These are phyloP conservation scores for Sarotherodon lohbergeri DNA, from an alignment of 2,113 vertebrate genomes.

Conservation along the genomic window DNA sequence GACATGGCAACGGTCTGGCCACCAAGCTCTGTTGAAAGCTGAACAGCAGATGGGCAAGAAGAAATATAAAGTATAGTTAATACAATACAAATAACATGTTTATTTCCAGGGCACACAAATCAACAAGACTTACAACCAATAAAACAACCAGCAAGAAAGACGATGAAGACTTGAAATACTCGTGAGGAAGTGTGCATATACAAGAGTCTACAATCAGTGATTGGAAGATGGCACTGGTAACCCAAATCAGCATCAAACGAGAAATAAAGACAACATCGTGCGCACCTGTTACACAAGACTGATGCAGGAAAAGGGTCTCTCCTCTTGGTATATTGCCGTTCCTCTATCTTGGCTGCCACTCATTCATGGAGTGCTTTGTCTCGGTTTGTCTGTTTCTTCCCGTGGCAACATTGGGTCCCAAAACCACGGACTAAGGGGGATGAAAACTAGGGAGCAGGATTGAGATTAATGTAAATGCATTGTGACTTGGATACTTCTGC, in stretches of 20 bases:
- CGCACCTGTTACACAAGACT: conserved; percentile 68
- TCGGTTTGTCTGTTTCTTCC: conserved; percentile 64
- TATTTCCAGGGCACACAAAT: neutral
- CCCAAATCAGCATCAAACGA: neutral
- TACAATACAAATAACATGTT: neutral
- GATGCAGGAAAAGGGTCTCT: conserved; percentile 30
- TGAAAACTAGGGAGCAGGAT: conserved; percentile 39
- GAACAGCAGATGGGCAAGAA: neutral
- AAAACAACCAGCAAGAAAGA: neutral
- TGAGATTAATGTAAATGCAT: neutral
- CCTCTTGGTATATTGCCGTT: neutral
- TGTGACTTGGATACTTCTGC: neutral
- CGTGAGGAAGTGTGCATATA: neutral
- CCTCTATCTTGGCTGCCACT: conserved; percentile 23
- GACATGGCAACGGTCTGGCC: conserved; percentile 82
- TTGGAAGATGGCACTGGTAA: neutral
- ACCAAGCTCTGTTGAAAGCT: conserved; percentile 63
- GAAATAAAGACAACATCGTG: neutral
- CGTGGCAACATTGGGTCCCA: conserved; percentile 73
- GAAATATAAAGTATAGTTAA: conserved; percentile 31
- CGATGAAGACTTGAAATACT: neutral
- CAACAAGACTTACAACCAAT: neutral
- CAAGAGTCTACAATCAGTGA: neutral
- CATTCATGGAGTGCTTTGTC: conserved; percentile 60
- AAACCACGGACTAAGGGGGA: conserved; percentile 33